Evolutionary conservation across 2,797 vertebrate species (phyloP).

Genomic region (Aulostomus chinensis): DNA sequence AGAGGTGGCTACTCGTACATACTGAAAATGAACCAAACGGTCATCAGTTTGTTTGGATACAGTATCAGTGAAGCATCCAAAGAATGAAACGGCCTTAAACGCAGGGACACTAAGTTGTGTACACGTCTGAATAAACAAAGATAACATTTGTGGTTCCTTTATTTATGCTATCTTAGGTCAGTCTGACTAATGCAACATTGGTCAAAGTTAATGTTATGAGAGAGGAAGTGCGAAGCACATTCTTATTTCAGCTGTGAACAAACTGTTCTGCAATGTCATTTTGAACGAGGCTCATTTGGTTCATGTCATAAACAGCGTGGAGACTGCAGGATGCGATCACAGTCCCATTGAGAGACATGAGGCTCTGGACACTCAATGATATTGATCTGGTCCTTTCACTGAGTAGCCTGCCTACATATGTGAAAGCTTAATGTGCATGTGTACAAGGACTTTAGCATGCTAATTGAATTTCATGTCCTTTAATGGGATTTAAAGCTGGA

Average conservation of each 20-base stretch:
- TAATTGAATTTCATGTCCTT: constrained; percentile 37
- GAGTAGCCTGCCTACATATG: constrained; percentile 40
- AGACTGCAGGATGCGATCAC: constrained; percentile 33
- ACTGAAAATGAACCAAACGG: too few relatives aligned
- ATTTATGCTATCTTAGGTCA: constrained; percentile 1
- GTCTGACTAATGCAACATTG: constrained; percentile 32
- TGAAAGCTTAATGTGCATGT: constrained; percentile 45
- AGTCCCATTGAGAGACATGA: constrained; percentile 35
- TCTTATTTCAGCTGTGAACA: constrained; percentile 10
- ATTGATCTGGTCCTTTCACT: constrained; percentile 48
- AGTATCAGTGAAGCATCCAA: neutral
- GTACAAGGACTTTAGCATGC: constrained; percentile 44
- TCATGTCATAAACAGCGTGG: constrained; percentile 18
- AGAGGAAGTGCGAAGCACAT: constrained; percentile 9
- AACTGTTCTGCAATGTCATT: constrained; percentile 13
- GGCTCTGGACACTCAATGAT: constrained; percentile 48
- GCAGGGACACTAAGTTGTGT: neutral
- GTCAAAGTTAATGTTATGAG: constrained; percentile 25
- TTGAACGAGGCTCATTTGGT: constrained; percentile 12
- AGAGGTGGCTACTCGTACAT: too few relatives aligned
- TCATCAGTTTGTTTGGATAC: too few relatives aligned
- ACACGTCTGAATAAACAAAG: constrained; percentile 6
- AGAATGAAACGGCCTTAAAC: neutral
- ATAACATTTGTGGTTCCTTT: constrained; percentile 1
- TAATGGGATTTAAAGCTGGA: constrained; percentile 34